Percentiles rank a stretch among this genome's conserved stretches.
These are phyloP conservation scores for Dexiosoma caninum DNA, from an alignment of 2,888 invertebrate species.

Conservation along the genomic window DNA sequence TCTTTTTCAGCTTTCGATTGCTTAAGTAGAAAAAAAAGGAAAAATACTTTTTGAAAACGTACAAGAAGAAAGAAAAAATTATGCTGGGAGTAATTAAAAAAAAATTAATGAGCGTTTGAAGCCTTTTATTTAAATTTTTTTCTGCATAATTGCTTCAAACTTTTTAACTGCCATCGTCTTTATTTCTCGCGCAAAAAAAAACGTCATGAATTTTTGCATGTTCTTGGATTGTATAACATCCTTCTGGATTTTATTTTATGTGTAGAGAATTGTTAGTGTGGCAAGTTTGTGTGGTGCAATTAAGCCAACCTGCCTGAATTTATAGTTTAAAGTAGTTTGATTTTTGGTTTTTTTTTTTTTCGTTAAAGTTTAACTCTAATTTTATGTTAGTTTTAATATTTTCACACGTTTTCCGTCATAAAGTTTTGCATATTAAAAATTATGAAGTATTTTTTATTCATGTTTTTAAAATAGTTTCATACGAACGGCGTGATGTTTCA, in stretches of 20 bases:
- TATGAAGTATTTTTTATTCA: not conserved
- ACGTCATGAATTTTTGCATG: not conserved
- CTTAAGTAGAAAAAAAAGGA: conserved; percentile 7
- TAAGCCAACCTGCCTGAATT: not conserved
- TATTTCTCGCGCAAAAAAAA: not conserved
- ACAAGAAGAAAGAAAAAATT: not conserved
- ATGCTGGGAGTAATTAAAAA: conserved; percentile 53
- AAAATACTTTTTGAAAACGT: conserved; percentile 18
- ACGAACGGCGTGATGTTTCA: not conserved
- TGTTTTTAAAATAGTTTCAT: not conserved
- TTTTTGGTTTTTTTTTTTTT: not conserved
- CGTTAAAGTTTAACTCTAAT: not conserved
- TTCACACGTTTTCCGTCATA: not conserved
- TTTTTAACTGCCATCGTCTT: conserved; percentile 53
- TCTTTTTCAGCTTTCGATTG: not conserved
- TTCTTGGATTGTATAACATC: not conserved
- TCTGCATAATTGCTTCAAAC: conserved; percentile 57
- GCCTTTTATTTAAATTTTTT: conserved; percentile 43
- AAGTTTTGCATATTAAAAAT: not conserved
- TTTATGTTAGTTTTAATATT: conserved; percentile 8
- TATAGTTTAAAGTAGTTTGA: not conserved
- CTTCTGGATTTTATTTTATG: not conserved
- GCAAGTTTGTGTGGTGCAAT: not conserved
- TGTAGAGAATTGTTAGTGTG: not conserved
- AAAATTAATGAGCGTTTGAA: conserved; percentile 61